Evolutionary conservation across 2,888 invertebrate species (phyloP).

Genomic region (Oscheius myriophilus): DNA sequence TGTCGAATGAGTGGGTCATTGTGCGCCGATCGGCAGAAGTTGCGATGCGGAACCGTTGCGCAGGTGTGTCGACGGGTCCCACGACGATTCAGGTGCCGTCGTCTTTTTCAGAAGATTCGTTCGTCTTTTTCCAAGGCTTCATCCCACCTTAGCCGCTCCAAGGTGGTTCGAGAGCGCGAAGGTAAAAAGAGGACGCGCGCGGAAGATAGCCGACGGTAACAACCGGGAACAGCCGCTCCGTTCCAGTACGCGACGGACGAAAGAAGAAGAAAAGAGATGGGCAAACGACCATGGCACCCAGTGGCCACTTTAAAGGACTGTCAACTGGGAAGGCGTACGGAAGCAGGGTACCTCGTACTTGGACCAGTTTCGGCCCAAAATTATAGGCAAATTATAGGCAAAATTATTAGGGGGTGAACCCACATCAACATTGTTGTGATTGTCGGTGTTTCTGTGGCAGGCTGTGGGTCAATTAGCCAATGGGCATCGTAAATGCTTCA

Average conservation of each 20-base stretch:
- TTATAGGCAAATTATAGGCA: too few species aligned
- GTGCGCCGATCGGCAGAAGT: too few species aligned
- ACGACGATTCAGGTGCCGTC: too few species aligned
- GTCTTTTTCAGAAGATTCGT: too few species aligned
- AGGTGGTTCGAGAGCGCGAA: constrained; percentile 30
- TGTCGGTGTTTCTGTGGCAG: too few species aligned
- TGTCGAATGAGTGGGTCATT: too few species aligned
- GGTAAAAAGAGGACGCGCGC: constrained; percentile 22
- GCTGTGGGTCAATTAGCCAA: constrained; percentile 29
- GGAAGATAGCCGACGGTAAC: background rate
- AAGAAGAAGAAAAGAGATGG: constrained; percentile 1
- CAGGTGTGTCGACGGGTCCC: too few species aligned
- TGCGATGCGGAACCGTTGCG: too few species aligned
- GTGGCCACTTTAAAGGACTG: background rate
- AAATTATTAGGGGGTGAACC: constrained; percentile 1
- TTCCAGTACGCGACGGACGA: constrained; percentile 1
- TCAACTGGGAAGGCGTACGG: background rate
- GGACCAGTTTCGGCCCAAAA: background rate
- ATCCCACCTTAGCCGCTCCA: constrained; percentile 31
- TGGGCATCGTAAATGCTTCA: constrained; percentile 20
- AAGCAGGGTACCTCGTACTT: background rate
- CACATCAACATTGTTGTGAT: too few species aligned
- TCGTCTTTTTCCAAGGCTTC: constrained; percentile 27
- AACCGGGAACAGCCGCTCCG: background rate
- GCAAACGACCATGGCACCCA: background rate